Base-by-base conservation (phyloP, 2,888 invertebrate species). In the Strigamia transsilvanica region DNA sequence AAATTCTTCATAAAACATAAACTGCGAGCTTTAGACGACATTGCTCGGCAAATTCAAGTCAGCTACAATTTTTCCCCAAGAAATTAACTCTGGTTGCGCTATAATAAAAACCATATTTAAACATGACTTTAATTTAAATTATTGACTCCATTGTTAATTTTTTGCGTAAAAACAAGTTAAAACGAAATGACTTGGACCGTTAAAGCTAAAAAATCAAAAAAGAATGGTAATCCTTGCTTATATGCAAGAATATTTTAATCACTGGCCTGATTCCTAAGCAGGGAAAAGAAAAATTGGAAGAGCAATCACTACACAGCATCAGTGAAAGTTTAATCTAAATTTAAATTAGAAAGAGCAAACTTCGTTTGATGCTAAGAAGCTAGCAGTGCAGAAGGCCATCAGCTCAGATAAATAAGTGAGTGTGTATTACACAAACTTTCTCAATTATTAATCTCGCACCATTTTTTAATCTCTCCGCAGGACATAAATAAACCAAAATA, bases 301-400 rank as follows among this genome's bases (percentile, higher is more conserved):
- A 27, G 73, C 73, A 73, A 73, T 73, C 73, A 73, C 73, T 73
- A 73, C 73, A 73, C 73, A 73, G 73, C 73, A 73, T 73, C 73
- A 73, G 73, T 73, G 32, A 73, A 27, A 73, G 73, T 73, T 73
- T 73, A 73, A 73, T 73, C 73, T 73, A 73, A 73, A 73, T 73
- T 73, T 73, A 73, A 73, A 73, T 73, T 73, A 73, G 73, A 73
- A 73, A 32, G 73, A 73, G 73, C 73, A 73, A 73, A 73, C 73
- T 73, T 73, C 73, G 73, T 73, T 73, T 73, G 73, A 73, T 73
- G 73, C 73, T 73, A 73, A 73, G 73, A 73, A 73, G 73, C 27
- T 32, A 73, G 73, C 32, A 73, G 73, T 73, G 73, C 73, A 73
- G 73, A 73, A 73, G 73, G 73, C 10, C 73, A 73, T n/a, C 73